A percentile compares a stretch with the other conserved stretches of the same genome.
phyloP scores from a whole-genome alignment of 2,113 vertebrate species.

The Clarias batrachus region DNA sequence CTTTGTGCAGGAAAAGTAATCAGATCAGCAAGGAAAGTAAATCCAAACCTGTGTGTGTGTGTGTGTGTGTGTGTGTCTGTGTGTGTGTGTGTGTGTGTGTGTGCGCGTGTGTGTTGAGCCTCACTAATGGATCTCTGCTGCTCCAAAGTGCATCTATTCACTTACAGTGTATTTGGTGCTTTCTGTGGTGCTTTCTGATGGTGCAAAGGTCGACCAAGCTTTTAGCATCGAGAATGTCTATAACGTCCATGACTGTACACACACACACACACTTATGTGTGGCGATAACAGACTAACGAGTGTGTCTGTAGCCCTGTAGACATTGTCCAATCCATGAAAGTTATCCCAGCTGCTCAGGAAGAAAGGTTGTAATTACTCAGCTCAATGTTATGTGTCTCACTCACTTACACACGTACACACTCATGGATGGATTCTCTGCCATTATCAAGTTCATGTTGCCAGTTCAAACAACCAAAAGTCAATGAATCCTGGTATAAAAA shows the following conservation, averaged over 20 bases:
- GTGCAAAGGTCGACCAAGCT: slow-evolving; percentile 45
- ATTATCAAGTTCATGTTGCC: neutral
- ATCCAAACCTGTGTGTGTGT: neutral
- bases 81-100: slow-evolving; percentile 27
- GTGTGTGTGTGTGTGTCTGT: slow-evolving; percentile 6
- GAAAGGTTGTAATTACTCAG: slow-evolving; percentile 36
- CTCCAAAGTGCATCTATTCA: slow-evolving; percentile 19
- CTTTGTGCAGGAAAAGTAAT: neutral
- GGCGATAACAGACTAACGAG: slow-evolving; percentile 41
- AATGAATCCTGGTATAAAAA: neutral
- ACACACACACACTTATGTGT: neutral
- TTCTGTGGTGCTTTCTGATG: neutral
- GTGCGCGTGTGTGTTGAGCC: neutral
- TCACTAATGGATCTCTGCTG: slow-evolving; percentile 14
- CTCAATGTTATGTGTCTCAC: neutral
- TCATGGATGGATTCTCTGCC: neutral
- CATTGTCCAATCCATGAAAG: slow-evolving; percentile 30
- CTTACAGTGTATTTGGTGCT: slow-evolving; percentile 13
- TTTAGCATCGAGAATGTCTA: slow-evolving; percentile 2
- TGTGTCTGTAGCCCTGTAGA: slow-evolving; percentile 39
- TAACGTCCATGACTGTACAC: neutral
- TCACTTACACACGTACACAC: neutral
- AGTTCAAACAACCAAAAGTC: neutral
- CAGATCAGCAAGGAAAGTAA: slow-evolving; percentile 2
- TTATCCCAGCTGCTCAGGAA: slow-evolving; percentile 40